These are phyloP conservation scores for Coptodon rendalli DNA, from an alignment of 2,113 vertebrate species.

Conservation along the genomic window DNA sequence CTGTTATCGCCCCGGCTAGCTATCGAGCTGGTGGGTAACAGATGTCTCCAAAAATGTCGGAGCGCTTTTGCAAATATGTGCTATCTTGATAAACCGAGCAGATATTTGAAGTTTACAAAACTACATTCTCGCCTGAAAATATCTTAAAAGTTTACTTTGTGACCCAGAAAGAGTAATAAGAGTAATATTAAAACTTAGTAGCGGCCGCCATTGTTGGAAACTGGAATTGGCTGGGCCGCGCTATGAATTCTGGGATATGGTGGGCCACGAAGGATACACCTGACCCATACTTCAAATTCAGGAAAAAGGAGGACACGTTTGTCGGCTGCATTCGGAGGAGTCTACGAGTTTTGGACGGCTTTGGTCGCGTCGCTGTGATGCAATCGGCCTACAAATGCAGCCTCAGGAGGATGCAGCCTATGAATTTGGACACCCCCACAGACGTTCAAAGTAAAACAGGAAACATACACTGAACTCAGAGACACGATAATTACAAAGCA, in stretches of 20 bases:
- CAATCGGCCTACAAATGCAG: accelerated
- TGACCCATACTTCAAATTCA: accelerated
- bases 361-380: accelerated
- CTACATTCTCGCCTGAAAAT: neutral
- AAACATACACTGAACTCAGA: too few species aligned
- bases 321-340: accelerated
- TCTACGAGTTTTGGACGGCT: accelerated
- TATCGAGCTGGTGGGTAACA: neutral
- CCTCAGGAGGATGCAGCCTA: neutral
- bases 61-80: neutral
- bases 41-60: neutral
- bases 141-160: neutral
- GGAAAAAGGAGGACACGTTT: neutral
- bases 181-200: accelerated
- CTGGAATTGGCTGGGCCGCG: accelerated
- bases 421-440: too few species aligned
- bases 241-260: neutral
- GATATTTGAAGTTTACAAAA: neutral
- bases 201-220: neutral
- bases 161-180: neutral
- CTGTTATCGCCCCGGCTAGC: neutral
- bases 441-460: too few species aligned
- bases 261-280: accelerated
- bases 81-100: neutral
- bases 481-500: too few species aligned